Evolutionary conservation across 2,113 vertebrate genomes (phyloP), one percentile per base, ranked within the genome.

Genomic region (Oryzias celebensis): DNA sequence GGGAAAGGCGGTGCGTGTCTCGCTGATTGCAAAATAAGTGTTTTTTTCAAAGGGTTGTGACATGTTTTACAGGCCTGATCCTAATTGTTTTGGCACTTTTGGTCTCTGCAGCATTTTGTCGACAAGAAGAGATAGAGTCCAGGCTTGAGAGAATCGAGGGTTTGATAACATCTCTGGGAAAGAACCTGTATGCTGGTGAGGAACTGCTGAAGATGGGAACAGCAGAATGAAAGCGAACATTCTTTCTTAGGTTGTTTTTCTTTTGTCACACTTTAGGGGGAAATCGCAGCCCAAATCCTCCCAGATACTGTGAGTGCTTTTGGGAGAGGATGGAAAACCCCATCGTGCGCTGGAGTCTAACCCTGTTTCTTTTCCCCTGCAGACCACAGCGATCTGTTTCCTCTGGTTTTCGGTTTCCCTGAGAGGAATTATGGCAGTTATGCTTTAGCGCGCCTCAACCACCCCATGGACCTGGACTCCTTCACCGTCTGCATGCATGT

Each of bases 401-500:
- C 91, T 6, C 69, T 94, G 50, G 91, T 93, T 28, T 90, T 95
- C 28, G 77, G 88, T 82, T 96, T 95, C 80, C 80, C 70, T 0
- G 47, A 51, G 23, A 91, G 83, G 47, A 92, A 89, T 66, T 31
- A 76, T 0, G 89, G 75, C 16, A 92, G 92, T 47, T 92, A 87
- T 0, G 92, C 92, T 10, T 23, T 84, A 2, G 88, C 92, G 2
- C 83, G 69, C 13, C 81, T 90, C 4, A 71, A 61, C 28, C 85
- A 63, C 0, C 61, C 65, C 1, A 83, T 94, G 90, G 68, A 78
- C 1, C 82, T 95, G 13, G 71, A 78, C 23, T 82, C 90, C 62
- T 94, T 95, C 87, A 93, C 93, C 0, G 65, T 85, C 4, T 95
- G 94, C 51, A 90, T 93, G 89, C 92, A 92, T 20, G 69, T 91